Base-by-base conservation (phyloP, 2,888 invertebrate genomes). In the Stegana nigrithorax region DNA sequence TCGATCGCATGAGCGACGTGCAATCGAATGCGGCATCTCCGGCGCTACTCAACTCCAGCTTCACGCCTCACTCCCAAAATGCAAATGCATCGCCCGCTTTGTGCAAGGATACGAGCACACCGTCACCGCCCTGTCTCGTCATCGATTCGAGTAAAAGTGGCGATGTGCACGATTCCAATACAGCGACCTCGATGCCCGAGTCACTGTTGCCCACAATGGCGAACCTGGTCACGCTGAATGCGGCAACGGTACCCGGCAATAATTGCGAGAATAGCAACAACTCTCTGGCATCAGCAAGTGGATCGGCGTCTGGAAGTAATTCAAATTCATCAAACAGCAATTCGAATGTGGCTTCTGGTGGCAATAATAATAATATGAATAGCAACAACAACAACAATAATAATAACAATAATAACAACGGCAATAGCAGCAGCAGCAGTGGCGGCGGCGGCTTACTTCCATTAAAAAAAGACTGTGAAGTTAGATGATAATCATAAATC, bases 381-480 rank as follows among this genome's bases (percentile, higher is more conserved):
- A 59, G 32, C 23, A 42, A 29, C 32, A 59, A 21, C 19, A 59
- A 47, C 57, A 64, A 17, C 51, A 69, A 57, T 53, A 71, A 60
- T 58, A 74, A 65, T 45, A 73, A 66, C 25, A 75, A 68, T 27
- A 73, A 64, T 59, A 73, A 63, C 60, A 69, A 65, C 55, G 71
- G 67, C 65, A 69, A 65, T 62, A 65, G 64, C 65, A 67, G 62
- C 62, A 70, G 64, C 62, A 62, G 68, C 66, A 64, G 67, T 63
- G 70, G 73, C 59, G 68, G 72, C 66, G 73, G 82, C 72, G 74
- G 78, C 69, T 78, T 85, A 80, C 88, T 90, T 83, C 88, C 90
- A 82, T 88, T 91, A 79, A 91, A 90, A 85, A 92, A 93, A 89
- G 93, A 92, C 88, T 92, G 93, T 87, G 92, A 93, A 89, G 93